Percentiles rank a stretch among this genome's conserved stretches.
Evolutionary conservation across 2,113 vertebrate genomes (phyloP).

Genomic region (Pardalotus punctatus): DNA sequence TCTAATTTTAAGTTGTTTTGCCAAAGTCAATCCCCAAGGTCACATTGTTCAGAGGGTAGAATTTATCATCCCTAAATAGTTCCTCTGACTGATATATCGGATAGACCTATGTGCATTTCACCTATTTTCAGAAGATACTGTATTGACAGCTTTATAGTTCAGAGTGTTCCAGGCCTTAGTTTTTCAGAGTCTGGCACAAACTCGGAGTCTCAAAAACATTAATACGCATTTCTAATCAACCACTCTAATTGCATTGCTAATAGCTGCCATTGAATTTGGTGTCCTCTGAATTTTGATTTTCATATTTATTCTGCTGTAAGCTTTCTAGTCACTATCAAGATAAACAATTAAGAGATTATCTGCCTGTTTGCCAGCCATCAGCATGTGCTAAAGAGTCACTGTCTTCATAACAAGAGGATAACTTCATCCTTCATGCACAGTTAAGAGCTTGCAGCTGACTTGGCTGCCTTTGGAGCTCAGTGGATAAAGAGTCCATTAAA

Average conservation of each 20-base stretch:
- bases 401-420: neutral
- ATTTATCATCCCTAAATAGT: neutral
- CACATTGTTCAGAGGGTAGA: rapidly evolving
- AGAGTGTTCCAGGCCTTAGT: neutral
- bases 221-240: neutral
- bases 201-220: neutral
- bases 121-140: neutral
- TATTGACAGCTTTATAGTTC: neutral
- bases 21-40: neutral
- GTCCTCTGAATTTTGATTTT: constrained; percentile 26
- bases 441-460: constrained; percentile 13
- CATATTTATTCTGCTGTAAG: neutral
- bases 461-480: neutral
- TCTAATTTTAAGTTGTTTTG: neutral
- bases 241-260: neutral
- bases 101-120: neutral
- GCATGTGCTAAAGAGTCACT: neutral
- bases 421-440: constrained; percentile 16
- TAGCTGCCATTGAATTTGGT: neutral
- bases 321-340: neutral
- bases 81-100: rapidly evolving
- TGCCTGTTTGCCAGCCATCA: neutral
- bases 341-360: neutral
- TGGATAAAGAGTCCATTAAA: neutral
- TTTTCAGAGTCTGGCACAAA: neutral